Evolutionary conservation across 2,888 invertebrate species (phyloP).

Genomic region (Cantharis rufa): DNA sequence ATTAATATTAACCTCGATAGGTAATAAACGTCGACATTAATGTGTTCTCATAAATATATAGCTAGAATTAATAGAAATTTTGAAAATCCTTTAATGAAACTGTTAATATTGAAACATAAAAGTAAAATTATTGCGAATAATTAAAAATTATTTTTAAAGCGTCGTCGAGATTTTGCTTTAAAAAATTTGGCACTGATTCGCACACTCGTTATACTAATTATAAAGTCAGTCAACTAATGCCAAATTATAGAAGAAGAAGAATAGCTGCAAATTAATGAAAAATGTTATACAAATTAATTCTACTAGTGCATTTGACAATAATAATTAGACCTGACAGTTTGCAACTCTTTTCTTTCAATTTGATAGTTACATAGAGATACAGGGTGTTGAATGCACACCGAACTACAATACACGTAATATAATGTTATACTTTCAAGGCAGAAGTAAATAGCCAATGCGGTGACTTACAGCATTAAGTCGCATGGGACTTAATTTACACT

Average conservation of each 20-base stretch:
- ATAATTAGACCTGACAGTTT: slow-evolving; percentile 1
- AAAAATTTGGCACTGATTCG: slow-evolving; percentile 17
- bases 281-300: slow-evolving; percentile 7
- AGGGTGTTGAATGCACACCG: too few relatives aligned
- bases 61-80: background rate
- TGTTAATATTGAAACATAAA: background rate
- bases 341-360: background rate
- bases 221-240: slow-evolving; percentile 16
- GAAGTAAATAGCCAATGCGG: too few relatives aligned
- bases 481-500: too few relatives aligned
- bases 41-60: background rate
- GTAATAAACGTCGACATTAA: background rate
- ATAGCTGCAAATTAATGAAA: slow-evolving; percentile 8
- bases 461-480: too few relatives aligned
- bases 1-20: background rate
- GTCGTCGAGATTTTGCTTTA: background rate
- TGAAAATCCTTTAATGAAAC: background rate
- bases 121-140: background rate
- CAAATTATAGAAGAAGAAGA: slow-evolving; percentile 13
- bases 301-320: background rate
- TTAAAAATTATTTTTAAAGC: slow-evolving; percentile 15
- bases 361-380: too few relatives aligned
- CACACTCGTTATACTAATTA: slow-evolving; percentile 21
- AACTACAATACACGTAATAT: too few relatives aligned
- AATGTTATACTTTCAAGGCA: too few relatives aligned